Conservation (phyloP, 2,797 vertebrate genomes). For the Calcarius lapponicus region DNA sequence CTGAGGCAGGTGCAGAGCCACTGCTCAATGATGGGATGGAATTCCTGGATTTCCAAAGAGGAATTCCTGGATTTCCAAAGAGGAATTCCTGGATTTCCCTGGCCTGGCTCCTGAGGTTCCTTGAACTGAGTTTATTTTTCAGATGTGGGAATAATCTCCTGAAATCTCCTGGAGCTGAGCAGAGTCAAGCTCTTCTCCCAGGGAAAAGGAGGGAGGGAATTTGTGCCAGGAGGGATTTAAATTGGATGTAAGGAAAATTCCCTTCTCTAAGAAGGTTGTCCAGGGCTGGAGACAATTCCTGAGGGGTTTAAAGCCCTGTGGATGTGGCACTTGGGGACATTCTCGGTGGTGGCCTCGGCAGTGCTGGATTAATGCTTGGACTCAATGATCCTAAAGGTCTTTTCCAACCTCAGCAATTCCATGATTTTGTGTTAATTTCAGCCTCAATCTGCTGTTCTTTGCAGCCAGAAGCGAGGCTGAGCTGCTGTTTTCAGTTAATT, state of each 20-base stretch:
- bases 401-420: neutral
- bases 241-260: neutral
- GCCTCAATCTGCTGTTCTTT: neutral
- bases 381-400: neutral
- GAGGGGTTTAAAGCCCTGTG: too few relatives aligned
- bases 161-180: too few relatives aligned
- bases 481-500: neutral
- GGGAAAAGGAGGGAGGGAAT: neutral
- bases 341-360: neutral
- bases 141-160: too few relatives aligned
- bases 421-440: rapidly evolving
- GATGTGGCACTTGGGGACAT: neutral
- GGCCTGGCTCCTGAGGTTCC: neutral
- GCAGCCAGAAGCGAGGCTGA: neutral
- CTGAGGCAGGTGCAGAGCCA: too few relatives aligned
- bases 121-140: neutral
- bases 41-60: neutral
- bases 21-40: neutral
- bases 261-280: neutral
- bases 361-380: neutral
- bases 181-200: neutral
- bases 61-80: neutral
- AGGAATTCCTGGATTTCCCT: neutral
- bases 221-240: neutral
- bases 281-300: neutral